Evolutionary conservation across 2,797 vertebrate genomes (phyloP).

Genomic region (Lagorchestes hirsutus): DNA sequence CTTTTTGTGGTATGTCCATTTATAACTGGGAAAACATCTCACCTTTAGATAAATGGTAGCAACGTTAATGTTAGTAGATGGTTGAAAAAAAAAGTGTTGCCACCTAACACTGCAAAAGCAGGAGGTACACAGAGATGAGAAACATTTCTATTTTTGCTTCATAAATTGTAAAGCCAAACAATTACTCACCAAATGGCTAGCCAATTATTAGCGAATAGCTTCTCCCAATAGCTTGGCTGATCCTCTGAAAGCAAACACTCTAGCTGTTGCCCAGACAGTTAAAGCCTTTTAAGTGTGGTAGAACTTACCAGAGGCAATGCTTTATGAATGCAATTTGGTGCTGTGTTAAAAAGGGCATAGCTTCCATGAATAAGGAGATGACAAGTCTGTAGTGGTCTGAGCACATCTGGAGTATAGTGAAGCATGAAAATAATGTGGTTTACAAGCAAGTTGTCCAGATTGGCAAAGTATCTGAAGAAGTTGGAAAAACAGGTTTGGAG

Average conservation of each 20-base stretch:
- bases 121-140: not conserved
- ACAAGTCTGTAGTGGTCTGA: not conserved
- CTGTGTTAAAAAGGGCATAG: not conserved
- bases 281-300: too few species aligned
- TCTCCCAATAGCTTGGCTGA: too few species aligned
- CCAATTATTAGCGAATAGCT: too few species aligned
- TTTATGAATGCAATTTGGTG: not conserved
- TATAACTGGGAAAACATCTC: not conserved
- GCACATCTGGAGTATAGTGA: not conserved
- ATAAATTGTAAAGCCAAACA: too few species aligned
- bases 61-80: not conserved
- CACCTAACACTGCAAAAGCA: too few species aligned
- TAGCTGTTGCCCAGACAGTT: too few species aligned
- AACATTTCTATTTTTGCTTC: too few species aligned
- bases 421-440: not conserved
- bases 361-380: not conserved
- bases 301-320: not conserved
- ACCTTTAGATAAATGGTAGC: not conserved
- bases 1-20: not conserved
- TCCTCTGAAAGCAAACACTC: too few species aligned
- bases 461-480: not conserved
- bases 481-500: not conserved
- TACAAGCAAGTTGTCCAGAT: not conserved
- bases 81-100: too few species aligned
- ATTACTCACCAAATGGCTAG: too few species aligned